Conservation (phyloP, 2,888 invertebrate species). For the Latrodectus elegans region DNA sequence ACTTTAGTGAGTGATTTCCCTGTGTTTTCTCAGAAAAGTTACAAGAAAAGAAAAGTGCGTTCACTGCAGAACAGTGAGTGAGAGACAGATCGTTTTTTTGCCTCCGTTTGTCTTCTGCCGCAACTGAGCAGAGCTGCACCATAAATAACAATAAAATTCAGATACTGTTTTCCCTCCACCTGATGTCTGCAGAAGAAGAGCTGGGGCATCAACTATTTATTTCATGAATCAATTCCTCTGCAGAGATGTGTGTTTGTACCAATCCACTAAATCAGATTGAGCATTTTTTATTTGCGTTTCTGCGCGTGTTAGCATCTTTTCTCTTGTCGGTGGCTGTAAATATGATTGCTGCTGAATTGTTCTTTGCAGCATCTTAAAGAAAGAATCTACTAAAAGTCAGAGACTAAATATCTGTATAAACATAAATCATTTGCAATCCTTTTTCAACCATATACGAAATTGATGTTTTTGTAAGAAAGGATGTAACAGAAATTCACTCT, state of each 20-base stretch:
- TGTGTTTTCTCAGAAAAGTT: slow-evolving; percentile 3
- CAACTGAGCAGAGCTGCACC: slow-evolving; percentile 11
- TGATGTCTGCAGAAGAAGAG: neutral
- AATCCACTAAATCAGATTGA: slow-evolving; percentile 15
- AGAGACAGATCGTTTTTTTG: slow-evolving; percentile 27
- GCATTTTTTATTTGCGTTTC: neutral
- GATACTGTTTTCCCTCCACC: neutral
- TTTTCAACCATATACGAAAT: no score
- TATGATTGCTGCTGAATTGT: no score
- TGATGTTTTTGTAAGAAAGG: no score
- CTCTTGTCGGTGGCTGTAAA: no score
- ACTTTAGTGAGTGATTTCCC: slow-evolving; percentile 40
- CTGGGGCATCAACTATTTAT: slow-evolving; percentile 1
- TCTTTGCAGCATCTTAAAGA: no score
- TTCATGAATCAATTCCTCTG: neutral
- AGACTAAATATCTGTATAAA: no score
- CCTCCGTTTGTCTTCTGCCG: slow-evolving; percentile 4
- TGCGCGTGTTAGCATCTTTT: no score
- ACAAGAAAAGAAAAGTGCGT: neutral
- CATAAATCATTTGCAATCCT: no score
- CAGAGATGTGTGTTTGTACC: neutral
- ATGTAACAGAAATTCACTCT: no score
- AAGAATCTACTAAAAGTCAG: no score
- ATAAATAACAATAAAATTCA: slow-evolving; percentile 47
- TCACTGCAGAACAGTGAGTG: slow-evolving; percentile 18